These are phyloP conservation scores for Trissolcus japonicus DNA, from an alignment of 2,888 invertebrate genomes.

Conservation along the genomic window DNA sequence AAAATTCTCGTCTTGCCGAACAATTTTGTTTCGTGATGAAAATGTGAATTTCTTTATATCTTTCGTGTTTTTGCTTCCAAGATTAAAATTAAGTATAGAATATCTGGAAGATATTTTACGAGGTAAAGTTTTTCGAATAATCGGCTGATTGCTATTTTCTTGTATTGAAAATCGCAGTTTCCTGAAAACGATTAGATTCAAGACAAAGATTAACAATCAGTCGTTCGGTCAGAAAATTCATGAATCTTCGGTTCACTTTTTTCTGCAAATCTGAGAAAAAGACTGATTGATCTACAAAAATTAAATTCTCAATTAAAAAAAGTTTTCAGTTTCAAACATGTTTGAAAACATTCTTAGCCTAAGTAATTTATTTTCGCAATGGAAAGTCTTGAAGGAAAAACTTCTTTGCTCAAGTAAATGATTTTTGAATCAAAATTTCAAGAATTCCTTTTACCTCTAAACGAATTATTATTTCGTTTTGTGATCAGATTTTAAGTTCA, in stretches of 20 bases:
- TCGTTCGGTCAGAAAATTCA: conserved; percentile 11
- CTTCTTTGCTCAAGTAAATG: too few relatives aligned
- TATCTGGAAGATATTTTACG: not conserved
- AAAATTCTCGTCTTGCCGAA: too few relatives aligned
- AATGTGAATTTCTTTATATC: not conserved
- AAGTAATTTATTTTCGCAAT: too few relatives aligned
- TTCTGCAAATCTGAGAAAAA: conserved; percentile 4
- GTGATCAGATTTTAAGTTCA: too few relatives aligned
- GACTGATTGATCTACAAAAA: not conserved
- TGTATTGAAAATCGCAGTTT: conserved; percentile 14
- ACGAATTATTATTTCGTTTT: too few relatives aligned
- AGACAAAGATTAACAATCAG: conserved; percentile 25
- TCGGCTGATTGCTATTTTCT: not conserved
- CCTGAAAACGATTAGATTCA: conserved; percentile 18
- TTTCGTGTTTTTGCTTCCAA: too few relatives aligned
- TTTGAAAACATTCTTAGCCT: too few relatives aligned
- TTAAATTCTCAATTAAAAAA: not conserved
- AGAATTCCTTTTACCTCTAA: too few relatives aligned
- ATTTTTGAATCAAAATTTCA: too few relatives aligned
- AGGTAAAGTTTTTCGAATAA: not conserved
- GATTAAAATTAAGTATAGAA: too few relatives aligned
- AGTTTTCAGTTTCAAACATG: not conserved
- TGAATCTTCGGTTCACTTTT: conserved; percentile 15
- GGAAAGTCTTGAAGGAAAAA: too few relatives aligned
- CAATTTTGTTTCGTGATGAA: not conserved